Percentiles rank a stretch among this genome's conserved stretches.
These are phyloP conservation scores for Drosophila sproati DNA, from an alignment of 1,140 invertebrate species.

Conservation along the genomic window DNA sequence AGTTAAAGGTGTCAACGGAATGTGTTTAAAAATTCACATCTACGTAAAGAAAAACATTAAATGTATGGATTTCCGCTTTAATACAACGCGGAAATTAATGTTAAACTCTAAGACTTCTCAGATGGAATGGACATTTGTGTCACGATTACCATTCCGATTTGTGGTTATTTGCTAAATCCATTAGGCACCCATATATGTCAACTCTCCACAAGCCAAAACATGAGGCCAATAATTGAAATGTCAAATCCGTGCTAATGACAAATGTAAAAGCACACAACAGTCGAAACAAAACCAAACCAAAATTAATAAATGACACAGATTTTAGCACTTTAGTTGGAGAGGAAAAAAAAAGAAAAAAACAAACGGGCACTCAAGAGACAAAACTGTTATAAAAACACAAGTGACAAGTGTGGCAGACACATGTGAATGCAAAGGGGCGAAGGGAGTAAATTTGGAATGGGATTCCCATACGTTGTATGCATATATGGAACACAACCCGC, in stretches of 20 bases:
- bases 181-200: constrained; percentile 52
- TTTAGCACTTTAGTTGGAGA: constrained; percentile 68
- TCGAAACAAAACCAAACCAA: constrained; percentile 34
- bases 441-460: constrained; percentile 22
- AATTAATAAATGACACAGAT: constrained; percentile 79
- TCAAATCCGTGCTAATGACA: constrained; percentile 71
- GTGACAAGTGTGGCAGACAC: constrained; percentile 79
- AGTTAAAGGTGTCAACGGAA: not conserved
- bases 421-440: constrained; percentile 51
- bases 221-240: constrained; percentile 70
- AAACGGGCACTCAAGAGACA: constrained; percentile 49
- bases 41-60: not conserved
- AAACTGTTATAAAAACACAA: constrained; percentile 77
- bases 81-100: constrained; percentile 2
- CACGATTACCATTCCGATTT: constrained; percentile 29
- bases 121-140: constrained; percentile 24
- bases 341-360: constrained; percentile 8
- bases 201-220: constrained; percentile 16
- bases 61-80: not conserved
- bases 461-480: constrained; percentile 24
- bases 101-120: not conserved
- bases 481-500: constrained; percentile 16
- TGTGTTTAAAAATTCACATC: not conserved
- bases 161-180: constrained; percentile 47
- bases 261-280: constrained; percentile 61